Percentiles rank a stretch among this genome's conserved stretches.
Conservation (phyloP, 2,113 vertebrate genomes). For the Naja naja region DNA sequence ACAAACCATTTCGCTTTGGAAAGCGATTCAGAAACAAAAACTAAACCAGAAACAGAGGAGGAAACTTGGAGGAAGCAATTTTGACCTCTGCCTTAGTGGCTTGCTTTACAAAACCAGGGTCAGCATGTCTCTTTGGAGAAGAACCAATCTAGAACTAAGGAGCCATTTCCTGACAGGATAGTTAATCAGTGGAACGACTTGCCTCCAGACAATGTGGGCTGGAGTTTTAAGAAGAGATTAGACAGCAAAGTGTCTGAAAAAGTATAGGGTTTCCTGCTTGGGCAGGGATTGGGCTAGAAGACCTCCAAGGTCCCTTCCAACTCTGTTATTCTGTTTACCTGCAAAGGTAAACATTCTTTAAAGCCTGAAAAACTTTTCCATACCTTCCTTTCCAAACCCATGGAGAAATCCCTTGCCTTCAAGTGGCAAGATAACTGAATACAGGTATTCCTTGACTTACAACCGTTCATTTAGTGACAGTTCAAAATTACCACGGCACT, state of each 20-base stretch:
- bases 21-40: background rate
- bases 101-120: background rate
- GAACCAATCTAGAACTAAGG: background rate
- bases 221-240: background rate
- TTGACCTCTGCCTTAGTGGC: background rate
- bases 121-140: too few species aligned
- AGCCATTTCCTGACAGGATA: background rate
- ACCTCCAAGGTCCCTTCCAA: background rate
- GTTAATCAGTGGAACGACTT: background rate
- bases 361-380: background rate
- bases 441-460: background rate
- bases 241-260: background rate
- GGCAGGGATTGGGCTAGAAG: background rate
- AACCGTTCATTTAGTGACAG: background rate
- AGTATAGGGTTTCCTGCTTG: too few species aligned
- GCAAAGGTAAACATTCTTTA: background rate
- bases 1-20: background rate
- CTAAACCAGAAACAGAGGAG: background rate
- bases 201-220: background rate
- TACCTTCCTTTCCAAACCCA: background rate
- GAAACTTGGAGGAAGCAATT: background rate
- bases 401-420: background rate
- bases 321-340: background rate
- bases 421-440: background rate
- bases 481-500: background rate